Conservation (phyloP, 2,888 invertebrate genomes). For the Lepidonotus clava region DNA sequence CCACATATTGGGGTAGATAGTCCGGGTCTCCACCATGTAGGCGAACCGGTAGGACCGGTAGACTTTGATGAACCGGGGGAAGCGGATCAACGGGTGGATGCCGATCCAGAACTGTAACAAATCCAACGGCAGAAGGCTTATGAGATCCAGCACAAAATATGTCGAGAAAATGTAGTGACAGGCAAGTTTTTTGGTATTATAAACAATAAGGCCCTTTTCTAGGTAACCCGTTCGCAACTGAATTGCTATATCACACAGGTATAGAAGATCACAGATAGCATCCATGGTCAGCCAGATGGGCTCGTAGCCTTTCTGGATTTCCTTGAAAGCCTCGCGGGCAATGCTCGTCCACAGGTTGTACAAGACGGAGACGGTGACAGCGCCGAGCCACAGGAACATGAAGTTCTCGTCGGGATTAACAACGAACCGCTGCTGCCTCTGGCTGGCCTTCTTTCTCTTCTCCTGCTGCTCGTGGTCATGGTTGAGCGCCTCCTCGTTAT, state of each 20-base stretch:
- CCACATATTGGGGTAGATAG: constrained; percentile 97
- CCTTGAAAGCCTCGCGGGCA: constrained; percentile 95
- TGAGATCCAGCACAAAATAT: constrained; percentile 91
- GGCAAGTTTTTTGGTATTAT: constrained; percentile 93
- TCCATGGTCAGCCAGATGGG: constrained; percentile 82
- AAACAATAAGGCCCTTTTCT: constrained; percentile 96
- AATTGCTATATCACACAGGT: constrained; percentile 92
- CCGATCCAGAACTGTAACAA: constrained; percentile 90
- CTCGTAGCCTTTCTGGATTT: constrained; percentile 84
- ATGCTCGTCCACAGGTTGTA: constrained; percentile 98
- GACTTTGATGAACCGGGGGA: constrained; percentile 83
- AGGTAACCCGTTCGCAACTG: constrained; percentile 96
- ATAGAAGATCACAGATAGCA: constrained; percentile 91
- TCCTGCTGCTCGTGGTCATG: constrained; percentile 9
- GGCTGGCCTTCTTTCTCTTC: not conserved
- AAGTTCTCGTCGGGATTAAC: constrained; percentile 97
- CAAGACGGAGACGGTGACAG: constrained; percentile 92
- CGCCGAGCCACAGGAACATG: constrained; percentile 96
- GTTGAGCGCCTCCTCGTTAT: constrained; percentile 84
- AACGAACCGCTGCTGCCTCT: constrained; percentile 79
- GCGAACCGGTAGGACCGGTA: constrained; percentile 92
- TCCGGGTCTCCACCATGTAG: constrained; percentile 97
- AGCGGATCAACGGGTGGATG: constrained; percentile 88
- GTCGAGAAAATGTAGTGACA: constrained; percentile 92
- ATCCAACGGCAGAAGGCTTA: constrained; percentile 91